Percentiles rank a stretch among this genome's conserved stretches.
phyloP scores from a whole-genome alignment of 2,113 vertebrate genomes.

The Actenoides hombroni region DNA sequence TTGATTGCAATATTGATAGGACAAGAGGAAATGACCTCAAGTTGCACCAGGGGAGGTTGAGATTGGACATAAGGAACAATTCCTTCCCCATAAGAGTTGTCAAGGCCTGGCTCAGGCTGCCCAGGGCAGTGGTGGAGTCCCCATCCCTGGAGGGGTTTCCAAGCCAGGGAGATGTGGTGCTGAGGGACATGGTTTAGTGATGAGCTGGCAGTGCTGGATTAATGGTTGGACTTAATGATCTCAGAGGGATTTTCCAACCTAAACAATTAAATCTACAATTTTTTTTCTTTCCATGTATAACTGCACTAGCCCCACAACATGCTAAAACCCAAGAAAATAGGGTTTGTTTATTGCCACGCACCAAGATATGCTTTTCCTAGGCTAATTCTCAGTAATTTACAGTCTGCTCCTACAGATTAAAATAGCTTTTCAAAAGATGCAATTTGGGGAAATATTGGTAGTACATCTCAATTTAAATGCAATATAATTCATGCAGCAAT shows the following conservation, averaged over 20 bases:
- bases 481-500: neutral
- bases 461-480: neutral
- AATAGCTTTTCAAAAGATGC: neutral
- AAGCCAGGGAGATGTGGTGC: neutral
- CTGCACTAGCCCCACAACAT: neutral
- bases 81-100: neutral
- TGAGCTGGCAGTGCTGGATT: neutral
- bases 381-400: neutral
- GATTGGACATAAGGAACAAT: neutral
- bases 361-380: neutral
- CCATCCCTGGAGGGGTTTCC: neutral
- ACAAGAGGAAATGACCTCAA: neutral
- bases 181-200: neutral
- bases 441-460: neutral
- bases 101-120: neutral
- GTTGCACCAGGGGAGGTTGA: neutral
- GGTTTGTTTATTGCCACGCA: neutral
- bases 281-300: neutral
- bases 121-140: neutral
- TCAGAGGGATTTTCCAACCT: neutral
- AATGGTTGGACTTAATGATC: neutral
- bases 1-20: neutral
- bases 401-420: neutral
- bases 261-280: neutral
- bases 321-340: neutral